A percentile compares a stretch with the other conserved stretches of the same genome.
phyloP scores from a whole-genome alignment of 1,140 invertebrate genomes.

The Anadara kagoshimensis region DNA sequence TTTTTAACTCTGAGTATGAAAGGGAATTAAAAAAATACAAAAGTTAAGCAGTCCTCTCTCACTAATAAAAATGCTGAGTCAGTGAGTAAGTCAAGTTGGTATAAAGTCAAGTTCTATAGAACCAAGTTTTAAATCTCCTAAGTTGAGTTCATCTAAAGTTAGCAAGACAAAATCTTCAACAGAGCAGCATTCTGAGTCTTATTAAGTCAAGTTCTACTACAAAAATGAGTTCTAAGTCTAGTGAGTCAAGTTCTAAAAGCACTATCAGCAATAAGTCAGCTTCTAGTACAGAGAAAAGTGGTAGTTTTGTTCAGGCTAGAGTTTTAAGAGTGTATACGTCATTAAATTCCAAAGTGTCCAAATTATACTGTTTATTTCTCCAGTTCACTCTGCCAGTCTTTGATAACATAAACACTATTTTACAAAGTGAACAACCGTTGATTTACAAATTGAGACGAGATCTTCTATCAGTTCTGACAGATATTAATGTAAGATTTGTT shows the following conservation, averaged over 20 bases:
- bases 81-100: background rate
- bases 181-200: background rate
- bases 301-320: background rate
- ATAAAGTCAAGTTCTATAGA: background rate
- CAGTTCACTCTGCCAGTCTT: conserved; percentile 1
- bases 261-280: background rate
- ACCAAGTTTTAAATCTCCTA: background rate
- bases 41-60: background rate
- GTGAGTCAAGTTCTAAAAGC: background rate
- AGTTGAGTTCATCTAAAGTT: background rate
- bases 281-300: background rate
- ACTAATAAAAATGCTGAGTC: background rate
- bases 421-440: conserved; percentile 7
- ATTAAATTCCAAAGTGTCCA: background rate
- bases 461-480: background rate
- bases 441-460: background rate
- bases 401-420: conserved; percentile 9
- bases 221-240: background rate
- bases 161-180: background rate
- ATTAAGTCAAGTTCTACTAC: background rate
- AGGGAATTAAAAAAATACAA: conserved; percentile 14
- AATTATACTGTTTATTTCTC: conserved; percentile 13
- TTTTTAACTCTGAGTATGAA: conserved; percentile 15
- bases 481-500: conserved; percentile 9
- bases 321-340: background rate